phyloP scores from a whole-genome alignment of 2,797 vertebrate species.

The Bradypodion pumilum region DNA sequence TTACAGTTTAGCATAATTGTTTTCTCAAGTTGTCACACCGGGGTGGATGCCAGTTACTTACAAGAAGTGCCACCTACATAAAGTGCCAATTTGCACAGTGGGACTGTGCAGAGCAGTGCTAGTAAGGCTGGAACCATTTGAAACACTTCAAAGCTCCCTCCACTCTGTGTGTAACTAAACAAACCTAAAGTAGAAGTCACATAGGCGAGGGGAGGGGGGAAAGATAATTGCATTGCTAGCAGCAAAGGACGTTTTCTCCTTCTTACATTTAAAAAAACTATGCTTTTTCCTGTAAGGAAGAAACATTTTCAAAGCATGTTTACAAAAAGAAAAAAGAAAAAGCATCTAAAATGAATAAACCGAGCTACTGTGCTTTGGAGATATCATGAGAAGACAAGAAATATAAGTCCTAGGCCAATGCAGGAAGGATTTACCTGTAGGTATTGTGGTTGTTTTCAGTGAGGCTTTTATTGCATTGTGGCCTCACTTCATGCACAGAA shows the following conservation, averaged over 20 bases:
- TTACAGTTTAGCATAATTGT: slow-evolving; percentile 27
- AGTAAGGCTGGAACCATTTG: slow-evolving; percentile 36
- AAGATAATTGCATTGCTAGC: neutral
- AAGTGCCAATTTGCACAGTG: slow-evolving; percentile 38
- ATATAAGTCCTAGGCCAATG: too few species aligned
- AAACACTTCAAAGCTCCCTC: neutral
- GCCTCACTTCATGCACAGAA: neutral
- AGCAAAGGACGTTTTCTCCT: neutral
- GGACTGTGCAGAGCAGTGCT: slow-evolving; percentile 28
- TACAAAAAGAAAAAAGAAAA: neutral
- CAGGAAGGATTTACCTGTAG: too few species aligned
- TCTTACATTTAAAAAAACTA: too few species aligned
- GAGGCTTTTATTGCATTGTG: neutral
- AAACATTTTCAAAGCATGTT: neutral
- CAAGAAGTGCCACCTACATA: slow-evolving; percentile 30
- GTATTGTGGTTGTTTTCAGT: neutral
- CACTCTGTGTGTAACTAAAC: neutral
- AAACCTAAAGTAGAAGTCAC: slow-evolving; percentile 6
- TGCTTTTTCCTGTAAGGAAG: neutral
- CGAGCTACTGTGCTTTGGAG: too few species aligned
- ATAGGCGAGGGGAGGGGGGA: neutral
- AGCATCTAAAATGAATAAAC: neutral
- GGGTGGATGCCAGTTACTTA: neutral
- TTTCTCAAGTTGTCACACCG: slow-evolving; percentile 7
- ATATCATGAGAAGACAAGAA: too few species aligned